Conservation (phyloP, 2,113 vertebrate genomes). For the Coreoperca whiteheadi region DNA sequence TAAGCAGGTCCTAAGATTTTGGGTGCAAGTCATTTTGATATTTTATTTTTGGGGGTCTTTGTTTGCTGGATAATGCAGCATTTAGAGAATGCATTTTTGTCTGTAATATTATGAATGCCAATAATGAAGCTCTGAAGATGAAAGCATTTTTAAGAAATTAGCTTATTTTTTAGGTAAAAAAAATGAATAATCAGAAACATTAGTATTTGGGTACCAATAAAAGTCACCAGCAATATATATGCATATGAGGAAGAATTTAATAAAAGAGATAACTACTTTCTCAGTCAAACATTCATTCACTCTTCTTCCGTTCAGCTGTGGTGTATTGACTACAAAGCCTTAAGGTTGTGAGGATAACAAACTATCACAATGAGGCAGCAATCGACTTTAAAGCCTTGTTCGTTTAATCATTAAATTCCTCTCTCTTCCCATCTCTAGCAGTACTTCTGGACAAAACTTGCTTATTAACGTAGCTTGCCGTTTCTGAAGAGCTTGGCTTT, state of each 20-base stretch:
- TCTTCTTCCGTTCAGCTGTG: conserved; percentile 42
- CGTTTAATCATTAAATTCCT: conserved; percentile 64
- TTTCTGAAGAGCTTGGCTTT: conserved; percentile 16
- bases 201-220: conserved; percentile 36
- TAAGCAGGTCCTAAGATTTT: background rate
- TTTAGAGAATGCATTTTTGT: background rate
- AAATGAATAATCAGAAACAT: conserved; percentile 40
- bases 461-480: conserved; percentile 40
- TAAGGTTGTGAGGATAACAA: conserved; percentile 55
- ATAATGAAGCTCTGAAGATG: conserved; percentile 28
- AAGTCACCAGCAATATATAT: conserved; percentile 63
- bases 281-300: conserved; percentile 61
- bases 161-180: conserved; percentile 42
- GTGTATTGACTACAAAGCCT: conserved; percentile 58
- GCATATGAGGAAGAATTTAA: conserved; percentile 68
- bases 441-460: conserved; percentile 14
- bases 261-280: conserved; percentile 64
- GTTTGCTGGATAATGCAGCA: conserved; percentile 21
- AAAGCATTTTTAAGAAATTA: conserved; percentile 35
- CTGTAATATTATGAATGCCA: conserved; percentile 12
- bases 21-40: background rate
- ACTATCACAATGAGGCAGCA: conserved; percentile 39
- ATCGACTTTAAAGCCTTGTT: conserved; percentile 56
- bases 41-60: conserved; percentile 1
- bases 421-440: conserved; percentile 36